Evolutionary conservation across 2,797 vertebrate species (phyloP).

Genomic region (Phrynocephalus forsythii): DNA sequence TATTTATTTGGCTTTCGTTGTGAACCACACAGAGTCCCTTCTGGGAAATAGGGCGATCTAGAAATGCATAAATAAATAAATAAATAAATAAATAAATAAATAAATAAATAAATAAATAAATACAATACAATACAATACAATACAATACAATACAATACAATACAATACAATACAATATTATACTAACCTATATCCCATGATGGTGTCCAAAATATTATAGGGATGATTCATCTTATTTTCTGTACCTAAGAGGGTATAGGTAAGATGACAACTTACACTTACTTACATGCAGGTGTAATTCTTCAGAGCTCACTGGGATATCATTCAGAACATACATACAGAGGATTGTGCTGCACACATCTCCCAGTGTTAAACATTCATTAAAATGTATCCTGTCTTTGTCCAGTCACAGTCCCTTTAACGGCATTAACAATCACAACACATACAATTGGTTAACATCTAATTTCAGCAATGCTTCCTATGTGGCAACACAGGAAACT

Average conservation of each 20-base stretch:
- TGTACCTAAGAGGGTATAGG: not conserved
- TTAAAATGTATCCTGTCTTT: slow-evolving; percentile 30
- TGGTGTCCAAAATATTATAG: not conserved
- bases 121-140: too few species aligned
- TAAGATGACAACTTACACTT: not conserved
- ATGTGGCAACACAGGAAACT: slow-evolving; percentile 27
- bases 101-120: too few species aligned
- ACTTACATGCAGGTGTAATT: not conserved
- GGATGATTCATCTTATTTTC: not conserved
- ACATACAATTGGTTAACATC: not conserved
- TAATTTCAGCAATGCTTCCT: slow-evolving; percentile 37
- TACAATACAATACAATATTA: not conserved
- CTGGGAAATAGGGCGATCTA: too few species aligned
- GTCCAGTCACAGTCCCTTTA: slow-evolving; percentile 46
- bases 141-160: too few species aligned
- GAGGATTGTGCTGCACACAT: not conserved
- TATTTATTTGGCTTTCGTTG: too few species aligned
- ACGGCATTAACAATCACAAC: slow-evolving; percentile 29
- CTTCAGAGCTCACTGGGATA: not conserved
- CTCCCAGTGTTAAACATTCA: not conserved
- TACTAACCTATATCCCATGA: not conserved
- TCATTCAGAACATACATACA: not conserved
- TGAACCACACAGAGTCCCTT: too few species aligned
- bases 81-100: too few species aligned
- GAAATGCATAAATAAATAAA: too few species aligned